Base-by-base conservation (phyloP, 2,888 invertebrate genomes). In the Monoplex corrugatus region DNA sequence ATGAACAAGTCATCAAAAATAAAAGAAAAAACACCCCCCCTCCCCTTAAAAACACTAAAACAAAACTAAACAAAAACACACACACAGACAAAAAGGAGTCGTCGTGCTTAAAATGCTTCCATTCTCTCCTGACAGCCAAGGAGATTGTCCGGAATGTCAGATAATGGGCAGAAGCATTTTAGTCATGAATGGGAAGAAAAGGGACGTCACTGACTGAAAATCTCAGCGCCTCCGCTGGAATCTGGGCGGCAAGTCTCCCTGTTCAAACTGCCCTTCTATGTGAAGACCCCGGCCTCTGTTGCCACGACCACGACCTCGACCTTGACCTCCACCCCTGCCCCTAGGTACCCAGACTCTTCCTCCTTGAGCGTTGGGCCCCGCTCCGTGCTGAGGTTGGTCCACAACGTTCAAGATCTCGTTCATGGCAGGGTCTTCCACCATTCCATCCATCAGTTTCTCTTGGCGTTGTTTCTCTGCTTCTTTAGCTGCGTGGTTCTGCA, bases 181-280 rank as follows among this genome's bases (percentile, higher is more conserved):
- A 50, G 50, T 50, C 50, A 50, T 8, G 8, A 50, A 13, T 50
- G 50, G 8, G 50, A 16, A 13, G 16, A 50, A 50, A 50, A 50
- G 50, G 16, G 10, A 50, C 50, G 16, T 32, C 72, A 72, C 6
- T 32, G 72, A n/a, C 72, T 72, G 3, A 23, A n/a, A n/a, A n/a
- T n/a, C n/a, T n/a, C n/a, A n/a, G n/a, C n/a, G n/a, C n/a, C 28
- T 78, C 43, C 78, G 19, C 32, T 44, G 82, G 32, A 88, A 88
- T n/a, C 88, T 38, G 38, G 88, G 88, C 10, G 88, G 88, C 32
- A 88, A 35, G 10, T 88, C 88, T 1, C 88, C 88, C n/a, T 44
- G 43, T 19, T 63, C 82, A 68, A 88, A 88, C 88, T 88, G 88
- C 0, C 44, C 83, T 1, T 44, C 75, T 8, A 28, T 43, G 6